Conservation (phyloP, 2,888 invertebrate species). For the Tenthredo scrophulariae region DNA sequence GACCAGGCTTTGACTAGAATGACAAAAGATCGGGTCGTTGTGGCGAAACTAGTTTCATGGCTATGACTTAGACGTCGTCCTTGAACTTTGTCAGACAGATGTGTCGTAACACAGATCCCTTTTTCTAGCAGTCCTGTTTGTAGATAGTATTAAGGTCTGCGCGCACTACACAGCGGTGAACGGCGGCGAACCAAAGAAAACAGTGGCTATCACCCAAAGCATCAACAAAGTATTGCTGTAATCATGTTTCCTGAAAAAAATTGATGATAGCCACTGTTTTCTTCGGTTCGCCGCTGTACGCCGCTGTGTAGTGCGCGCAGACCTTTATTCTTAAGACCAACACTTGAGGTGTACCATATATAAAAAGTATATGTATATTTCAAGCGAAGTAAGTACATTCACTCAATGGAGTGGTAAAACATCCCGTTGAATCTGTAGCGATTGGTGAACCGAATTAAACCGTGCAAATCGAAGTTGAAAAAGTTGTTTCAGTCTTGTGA, state of each 20-base stretch:
- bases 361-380: background rate
- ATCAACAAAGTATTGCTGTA: too few relatives aligned
- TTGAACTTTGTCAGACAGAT: background rate
- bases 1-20: conserved; percentile 83
- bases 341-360: too few relatives aligned
- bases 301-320: too few relatives aligned
- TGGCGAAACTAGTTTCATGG: background rate
- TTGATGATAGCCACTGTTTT: too few relatives aligned
- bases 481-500: background rate
- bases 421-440: background rate
- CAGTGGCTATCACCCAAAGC: too few relatives aligned
- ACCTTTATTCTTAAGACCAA: too few relatives aligned
- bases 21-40: background rate
- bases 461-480: background rate
- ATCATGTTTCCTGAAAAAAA: too few relatives aligned
- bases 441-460: background rate
- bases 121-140: background rate
- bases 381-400: background rate
- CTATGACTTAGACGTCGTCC: background rate
- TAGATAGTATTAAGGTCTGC: background rate
- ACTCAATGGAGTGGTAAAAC: background rate
- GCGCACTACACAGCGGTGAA: too few relatives aligned
- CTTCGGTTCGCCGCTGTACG: too few relatives aligned
- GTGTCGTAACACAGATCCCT: background rate
- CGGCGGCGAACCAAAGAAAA: too few relatives aligned